A percentile compares a stretch with the other conserved stretches of the same genome.
phyloP scores from a whole-genome alignment of 2,113 vertebrate genomes.

The Quiscalus mexicanus region DNA sequence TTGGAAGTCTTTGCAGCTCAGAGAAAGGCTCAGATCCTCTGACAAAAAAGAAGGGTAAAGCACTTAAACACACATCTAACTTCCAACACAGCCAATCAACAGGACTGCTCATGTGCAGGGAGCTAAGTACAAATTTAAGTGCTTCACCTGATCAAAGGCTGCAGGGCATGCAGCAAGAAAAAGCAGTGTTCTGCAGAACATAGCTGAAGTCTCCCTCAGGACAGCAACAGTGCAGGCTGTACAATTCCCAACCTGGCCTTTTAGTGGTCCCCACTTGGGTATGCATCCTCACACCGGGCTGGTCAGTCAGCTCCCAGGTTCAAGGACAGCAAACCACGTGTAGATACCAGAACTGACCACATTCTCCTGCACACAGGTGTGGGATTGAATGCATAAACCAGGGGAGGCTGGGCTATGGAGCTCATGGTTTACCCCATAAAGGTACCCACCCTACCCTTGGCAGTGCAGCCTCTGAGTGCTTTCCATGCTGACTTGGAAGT shows the following conservation, averaged over 20 bases:
- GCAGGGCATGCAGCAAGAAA: neutral
- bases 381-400: neutral
- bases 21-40: neutral
- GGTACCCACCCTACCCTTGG: neutral
- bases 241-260: neutral
- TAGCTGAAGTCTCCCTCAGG: neutral
- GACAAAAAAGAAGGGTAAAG: neutral
- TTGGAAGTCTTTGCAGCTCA: neutral
- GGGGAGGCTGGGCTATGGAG: neutral
- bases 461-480: fast-evolving
- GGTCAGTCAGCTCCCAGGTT: neutral
- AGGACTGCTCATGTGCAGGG: neutral
- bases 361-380: neutral
- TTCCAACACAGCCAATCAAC: neutral
- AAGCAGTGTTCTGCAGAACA: neutral
- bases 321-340: neutral
- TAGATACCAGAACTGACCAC: neutral
- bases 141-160: neutral
- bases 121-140: neutral
- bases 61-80: neutral
- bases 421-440: neutral
- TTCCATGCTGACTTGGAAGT: neutral
- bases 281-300: neutral
- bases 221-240: neutral
- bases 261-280: neutral